phyloP scores from a whole-genome alignment of 1,140 invertebrate genomes.

The Musca domestica region DNA sequence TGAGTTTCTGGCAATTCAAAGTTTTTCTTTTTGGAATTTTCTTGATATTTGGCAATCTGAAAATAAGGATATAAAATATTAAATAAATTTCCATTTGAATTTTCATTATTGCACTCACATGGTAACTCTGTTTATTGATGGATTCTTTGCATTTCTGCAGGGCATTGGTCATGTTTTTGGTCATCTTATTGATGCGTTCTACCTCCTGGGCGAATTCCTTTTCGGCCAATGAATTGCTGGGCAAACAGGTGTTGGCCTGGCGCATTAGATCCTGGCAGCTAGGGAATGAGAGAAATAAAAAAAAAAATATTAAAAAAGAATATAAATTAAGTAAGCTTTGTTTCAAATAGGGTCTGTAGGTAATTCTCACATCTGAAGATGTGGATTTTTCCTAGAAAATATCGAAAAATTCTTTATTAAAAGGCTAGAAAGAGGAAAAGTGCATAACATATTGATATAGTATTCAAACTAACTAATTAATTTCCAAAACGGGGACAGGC shows the following conservation, averaged over 20 bases:
- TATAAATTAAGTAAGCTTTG: no score
- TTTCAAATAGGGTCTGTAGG: no score
- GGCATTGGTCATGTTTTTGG: conserved; percentile 34
- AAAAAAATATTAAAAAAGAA: no score
- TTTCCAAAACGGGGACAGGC: no score
- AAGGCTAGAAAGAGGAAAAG: no score
- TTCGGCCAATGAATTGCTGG: conserved; percentile 39
- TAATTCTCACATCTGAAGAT: no score
- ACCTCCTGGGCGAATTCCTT: conserved; percentile 43
- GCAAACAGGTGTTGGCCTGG: conserved; percentile 38
- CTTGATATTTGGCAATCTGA: conserved; percentile 40
- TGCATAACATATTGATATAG: no score
- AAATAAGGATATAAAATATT: background rate
- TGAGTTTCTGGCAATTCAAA: conserved; percentile 48
- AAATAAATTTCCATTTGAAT: background rate
- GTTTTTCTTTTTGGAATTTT: conserved; percentile 31
- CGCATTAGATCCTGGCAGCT: conserved; percentile 39
- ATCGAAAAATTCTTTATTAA: no score
- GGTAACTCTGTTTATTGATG: conserved; percentile 46
- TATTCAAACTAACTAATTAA: no score
- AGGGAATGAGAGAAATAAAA: background rate
- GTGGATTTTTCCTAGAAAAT: no score
- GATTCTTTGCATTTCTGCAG: conserved; percentile 38
- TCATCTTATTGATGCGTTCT: conserved; percentile 36
- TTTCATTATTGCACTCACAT: no score